These are phyloP conservation scores for Nymphalis urticae DNA, from an alignment of 2,888 invertebrate genomes.

Conservation along the genomic window DNA sequence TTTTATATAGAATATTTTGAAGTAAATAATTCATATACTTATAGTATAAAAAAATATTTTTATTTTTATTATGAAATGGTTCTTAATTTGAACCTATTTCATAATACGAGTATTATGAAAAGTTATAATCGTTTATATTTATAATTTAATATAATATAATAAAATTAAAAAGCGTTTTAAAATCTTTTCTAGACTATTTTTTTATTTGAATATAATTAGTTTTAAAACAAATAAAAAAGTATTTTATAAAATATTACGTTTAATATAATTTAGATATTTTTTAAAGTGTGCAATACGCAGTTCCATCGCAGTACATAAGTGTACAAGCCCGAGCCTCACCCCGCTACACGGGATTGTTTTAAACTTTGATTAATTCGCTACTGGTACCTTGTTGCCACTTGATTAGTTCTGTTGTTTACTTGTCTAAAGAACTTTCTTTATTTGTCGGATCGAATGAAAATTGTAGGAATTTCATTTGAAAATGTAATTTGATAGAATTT, in stretches of 20 bases:
- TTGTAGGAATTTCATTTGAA: neutral
- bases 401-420: constrained; percentile 57
- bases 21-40: constrained; percentile 2
- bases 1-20: constrained; percentile 6
- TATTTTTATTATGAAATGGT: neutral
- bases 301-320: constrained; percentile 18
- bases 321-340: constrained; percentile 40
- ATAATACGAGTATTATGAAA: no score
- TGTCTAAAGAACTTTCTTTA: constrained; percentile 37
- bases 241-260: neutral
- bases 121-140: no score
- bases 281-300: constrained; percentile 1
- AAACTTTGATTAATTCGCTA: constrained; percentile 80
- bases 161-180: no score
- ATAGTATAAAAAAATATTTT: neutral
- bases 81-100: no score
- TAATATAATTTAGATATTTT: constrained; percentile 2
- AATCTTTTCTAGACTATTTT: no score
- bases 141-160: no score
- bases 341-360: constrained; percentile 75
- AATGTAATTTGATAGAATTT: neutral
- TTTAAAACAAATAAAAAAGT: no score
- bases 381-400: constrained; percentile 68
- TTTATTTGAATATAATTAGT: no score
- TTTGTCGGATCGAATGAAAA: constrained; percentile 11